Evolutionary conservation across 2,113 vertebrate genomes (phyloP), one percentile per base, ranked within the genome.

Genomic region (Bufo bufo): DNA sequence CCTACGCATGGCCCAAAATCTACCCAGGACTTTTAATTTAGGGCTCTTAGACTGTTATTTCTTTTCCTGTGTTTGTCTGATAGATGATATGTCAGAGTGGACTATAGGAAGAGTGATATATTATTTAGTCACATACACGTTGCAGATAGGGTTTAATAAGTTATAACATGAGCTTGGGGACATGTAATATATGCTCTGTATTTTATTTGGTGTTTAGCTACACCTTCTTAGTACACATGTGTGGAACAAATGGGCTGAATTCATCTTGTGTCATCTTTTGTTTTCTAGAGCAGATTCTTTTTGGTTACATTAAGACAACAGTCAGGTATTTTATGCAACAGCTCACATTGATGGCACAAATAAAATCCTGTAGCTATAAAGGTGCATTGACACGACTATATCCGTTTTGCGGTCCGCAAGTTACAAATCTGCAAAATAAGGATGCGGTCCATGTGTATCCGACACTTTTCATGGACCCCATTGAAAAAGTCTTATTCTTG

Each of bases 181-280:
- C 20, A 78, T 66, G 59, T 79, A 47, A 66, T 66, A 79, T 10
- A 54, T 33, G 20, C 11, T 71, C 16, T 66, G 58, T 65, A 7
- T 65, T 86, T 78, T 86, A 86, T 86, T 86, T 66, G 82, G 33
- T 86, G 75, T 61, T 52, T 78, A 43, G 56, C 43, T 78, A 66
- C 43, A 65, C 20, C 59, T 75, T 85, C 19, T 78, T 65, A 66
- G 66, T 86, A 65, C 13, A 45, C n/a, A 23, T 75, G 54, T 50
- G 16, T 50, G 23, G 65, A 52, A 65, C 47, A 33, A 50, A n/a
- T 66, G 61, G 52, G 50, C 45, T 83, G 63, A 50, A 66, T 69
- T 49, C 19, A n/a, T 66, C 1, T 66, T 19, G 19, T n/a, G 81
- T 83, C 47, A 33, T 65, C 20, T 16, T 52, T 49, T 2, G 0